A percentile compares a stretch with the other conserved stretches of the same genome.
Evolutionary conservation across 2,113 vertebrate species (phyloP).

Genomic region (Ascaphus truei): DNA sequence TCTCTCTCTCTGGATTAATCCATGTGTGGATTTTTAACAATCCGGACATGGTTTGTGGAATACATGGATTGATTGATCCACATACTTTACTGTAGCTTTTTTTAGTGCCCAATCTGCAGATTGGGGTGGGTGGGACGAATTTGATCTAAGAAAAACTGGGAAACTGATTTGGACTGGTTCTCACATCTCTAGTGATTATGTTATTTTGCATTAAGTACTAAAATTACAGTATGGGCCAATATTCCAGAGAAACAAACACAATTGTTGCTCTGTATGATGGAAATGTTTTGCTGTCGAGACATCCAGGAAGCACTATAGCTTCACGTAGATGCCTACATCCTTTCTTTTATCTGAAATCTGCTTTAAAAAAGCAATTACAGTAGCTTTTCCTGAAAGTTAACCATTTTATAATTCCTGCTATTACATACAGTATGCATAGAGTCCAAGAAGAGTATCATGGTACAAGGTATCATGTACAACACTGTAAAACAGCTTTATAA

Average conservation of each 20-base stretch:
- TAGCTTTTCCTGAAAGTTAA: not conserved
- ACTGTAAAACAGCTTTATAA: not conserved
- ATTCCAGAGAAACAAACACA: not conserved
- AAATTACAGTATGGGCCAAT: not conserved
- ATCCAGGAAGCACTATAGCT: not conserved
- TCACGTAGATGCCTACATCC: not conserved
- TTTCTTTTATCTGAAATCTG: not conserved
- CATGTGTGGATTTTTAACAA: no score
- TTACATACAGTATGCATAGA: constrained; percentile 9
- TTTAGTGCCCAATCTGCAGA: no score
- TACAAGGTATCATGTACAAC: not conserved
- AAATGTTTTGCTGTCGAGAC: not conserved
- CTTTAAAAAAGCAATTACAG: not conserved
- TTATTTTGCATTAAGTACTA: no score
- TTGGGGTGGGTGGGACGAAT: no score
- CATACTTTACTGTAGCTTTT: no score
- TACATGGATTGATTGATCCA: no score
- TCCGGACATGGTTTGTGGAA: no score
- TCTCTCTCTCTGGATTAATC: no score
- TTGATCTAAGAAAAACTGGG: no score
- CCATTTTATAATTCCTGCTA: not conserved
- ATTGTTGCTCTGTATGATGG: not conserved
- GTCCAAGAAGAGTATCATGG: not conserved
- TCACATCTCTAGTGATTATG: no score
- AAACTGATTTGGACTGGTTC: no score